These are phyloP conservation scores for Hydractinia symbiolongicarpus DNA, from an alignment of 30 jellyfish, hydroid and myxozoan genomes.

Conservation along the genomic window DNA sequence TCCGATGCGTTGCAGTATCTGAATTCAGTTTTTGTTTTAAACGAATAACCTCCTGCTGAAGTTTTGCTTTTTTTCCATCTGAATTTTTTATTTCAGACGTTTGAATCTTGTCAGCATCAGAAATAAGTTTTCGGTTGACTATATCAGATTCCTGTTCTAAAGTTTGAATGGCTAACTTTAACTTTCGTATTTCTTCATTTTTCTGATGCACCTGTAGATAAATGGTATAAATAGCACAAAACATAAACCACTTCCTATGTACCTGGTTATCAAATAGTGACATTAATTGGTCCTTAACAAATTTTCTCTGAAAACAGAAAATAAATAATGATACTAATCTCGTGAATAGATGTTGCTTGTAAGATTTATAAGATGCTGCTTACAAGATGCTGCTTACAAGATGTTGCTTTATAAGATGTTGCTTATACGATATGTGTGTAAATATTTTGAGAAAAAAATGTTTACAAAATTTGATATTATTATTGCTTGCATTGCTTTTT, in stretches of 20 bases:
- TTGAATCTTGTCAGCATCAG: conserved; percentile 84
- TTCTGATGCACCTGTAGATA: conserved; percentile 45
- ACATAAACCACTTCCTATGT: neutral
- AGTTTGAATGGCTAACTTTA: conserved; percentile 54
- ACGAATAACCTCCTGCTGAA: conserved; percentile 77
- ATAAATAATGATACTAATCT: no score
- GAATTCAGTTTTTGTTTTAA: conserved; percentile 62
- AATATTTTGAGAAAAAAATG: no score
- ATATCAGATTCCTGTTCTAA: conserved; percentile 73
- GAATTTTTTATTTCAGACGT: conserved; percentile 66
- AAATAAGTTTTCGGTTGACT: conserved; percentile 49
- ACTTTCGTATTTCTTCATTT: conserved; percentile 46
- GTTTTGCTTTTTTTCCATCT: conserved; percentile 67
- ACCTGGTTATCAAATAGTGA: no score
- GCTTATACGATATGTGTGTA: no score
- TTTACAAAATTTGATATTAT: no score
- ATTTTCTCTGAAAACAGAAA: no score
- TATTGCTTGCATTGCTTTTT: no score
- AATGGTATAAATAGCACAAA: neutral
- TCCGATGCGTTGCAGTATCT: conserved; percentile 58
- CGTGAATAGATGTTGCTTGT: no score
- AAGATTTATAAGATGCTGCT: no score
- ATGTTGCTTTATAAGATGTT: no score
- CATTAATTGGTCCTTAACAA: no score
- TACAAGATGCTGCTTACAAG: no score